These are phyloP conservation scores for Brachynemurus nebulosus DNA, from an alignment of 2,888 invertebrate species.

Conservation along the genomic window DNA sequence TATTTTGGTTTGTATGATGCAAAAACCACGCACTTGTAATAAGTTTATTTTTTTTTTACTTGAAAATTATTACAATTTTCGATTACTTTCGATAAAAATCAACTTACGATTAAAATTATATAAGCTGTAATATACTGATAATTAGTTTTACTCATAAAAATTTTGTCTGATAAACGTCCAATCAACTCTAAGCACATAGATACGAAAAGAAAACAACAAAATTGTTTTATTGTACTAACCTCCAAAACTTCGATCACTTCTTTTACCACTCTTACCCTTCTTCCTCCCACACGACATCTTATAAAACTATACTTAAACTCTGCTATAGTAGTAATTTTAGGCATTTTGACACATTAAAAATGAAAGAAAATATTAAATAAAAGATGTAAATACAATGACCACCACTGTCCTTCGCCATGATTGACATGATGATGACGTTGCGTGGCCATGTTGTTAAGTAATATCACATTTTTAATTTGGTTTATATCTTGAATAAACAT, in stretches of 20 bases:
- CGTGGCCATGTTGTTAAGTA: too few relatives aligned
- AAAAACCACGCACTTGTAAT: too few relatives aligned
- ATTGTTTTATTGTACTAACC: constrained; percentile 22
- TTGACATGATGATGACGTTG: constrained; percentile 10
- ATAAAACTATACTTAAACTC: constrained; percentile 18
- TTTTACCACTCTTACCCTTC: constrained; percentile 25
- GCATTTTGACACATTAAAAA: constrained; percentile 24
- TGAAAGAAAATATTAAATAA: constrained; percentile 23
- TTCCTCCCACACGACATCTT: constrained; percentile 26
- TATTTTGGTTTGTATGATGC: too few relatives aligned
- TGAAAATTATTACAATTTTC: too few relatives aligned
- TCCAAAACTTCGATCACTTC: constrained; percentile 25
- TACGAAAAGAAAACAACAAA: background rate
- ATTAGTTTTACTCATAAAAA: too few relatives aligned
- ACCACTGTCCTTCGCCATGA: constrained; percentile 23
- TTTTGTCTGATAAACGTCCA: too few relatives aligned
- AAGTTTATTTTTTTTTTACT: too few relatives aligned
- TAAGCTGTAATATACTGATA: too few relatives aligned
- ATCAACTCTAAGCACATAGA: background rate
- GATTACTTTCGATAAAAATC: too few relatives aligned
- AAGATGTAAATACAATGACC: constrained; percentile 22
- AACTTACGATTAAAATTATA: too few relatives aligned
- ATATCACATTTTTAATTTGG: too few relatives aligned
- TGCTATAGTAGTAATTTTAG: constrained; percentile 24
- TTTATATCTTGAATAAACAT: too few relatives aligned